Base-by-base conservation (phyloP, 2,888 invertebrate species). In the Odiellus spinosus region DNA sequence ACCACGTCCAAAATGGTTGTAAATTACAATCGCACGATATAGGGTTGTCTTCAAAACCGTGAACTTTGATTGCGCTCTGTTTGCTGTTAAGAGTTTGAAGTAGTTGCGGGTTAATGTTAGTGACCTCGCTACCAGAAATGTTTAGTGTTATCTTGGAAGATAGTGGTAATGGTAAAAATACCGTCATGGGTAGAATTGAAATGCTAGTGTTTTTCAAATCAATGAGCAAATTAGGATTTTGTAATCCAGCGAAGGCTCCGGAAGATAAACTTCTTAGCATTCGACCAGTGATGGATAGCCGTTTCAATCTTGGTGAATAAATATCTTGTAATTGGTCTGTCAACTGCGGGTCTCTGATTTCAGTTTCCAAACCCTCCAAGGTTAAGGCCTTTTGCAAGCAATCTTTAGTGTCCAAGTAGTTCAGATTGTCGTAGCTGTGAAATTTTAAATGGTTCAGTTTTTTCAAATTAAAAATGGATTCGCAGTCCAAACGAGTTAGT, bases 1-100 rank as follows among this genome's bases (percentile, higher is more conserved):
- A 64, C 85, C 85, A 87, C 47, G 82, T 71, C 54, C 84, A 74
- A 26, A 88, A 68, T 2, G 83, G 81, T 55, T 81, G 71, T 1
- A 82, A 78, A 59, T 80, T 79, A 61, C 90, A 90, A 62, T 87
- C 86, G 61, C 90, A 90, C 48, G 76, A 73, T 41, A 88, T 77
- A 1, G 87, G 86, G 64, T 87, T 85, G 3, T 76, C 74, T 42
- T 76, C 75, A 36, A 88, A 68, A 0, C 87, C 87, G 49, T 74
- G 69, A 58, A 88, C 73, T 38, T 73, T 74, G 18, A 52, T 41
- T 62, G 80, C 80, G 1, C 80, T 79, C 44, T 80, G 73, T 15
- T 85, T 73, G 61, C 86, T 87, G 59, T 87, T 87, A 20, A 88
- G 68, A 3, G 84, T 80, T 3, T 78, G 76, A 6, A 88, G 66